Evolutionary conservation across 2,888 invertebrate species (phyloP).

Genomic region (Phaonia tiefii): DNA sequence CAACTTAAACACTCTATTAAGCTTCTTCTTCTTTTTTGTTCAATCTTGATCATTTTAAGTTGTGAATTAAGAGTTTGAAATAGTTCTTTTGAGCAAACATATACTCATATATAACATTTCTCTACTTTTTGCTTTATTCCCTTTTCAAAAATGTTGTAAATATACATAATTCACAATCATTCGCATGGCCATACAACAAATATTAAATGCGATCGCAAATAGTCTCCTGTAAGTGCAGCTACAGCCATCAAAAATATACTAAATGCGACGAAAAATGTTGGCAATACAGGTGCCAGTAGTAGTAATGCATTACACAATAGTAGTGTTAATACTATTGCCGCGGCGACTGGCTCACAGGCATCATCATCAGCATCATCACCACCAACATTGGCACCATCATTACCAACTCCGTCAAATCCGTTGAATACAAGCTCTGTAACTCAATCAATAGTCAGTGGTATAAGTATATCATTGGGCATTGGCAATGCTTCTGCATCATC

Average conservation of each 20-base stretch:
- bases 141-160: constrained; percentile 30
- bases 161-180: constrained; percentile 5
- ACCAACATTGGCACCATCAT: constrained; percentile 39
- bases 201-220: constrained; percentile 12
- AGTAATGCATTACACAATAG: constrained; percentile 18
- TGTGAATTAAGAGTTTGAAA: not conserved
- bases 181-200: constrained; percentile 26
- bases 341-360: constrained; percentile 30
- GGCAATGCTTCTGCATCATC: constrained; percentile 62
- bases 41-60: not conserved
- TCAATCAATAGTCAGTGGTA: constrained; percentile 75
- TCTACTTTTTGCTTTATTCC: constrained; percentile 53
- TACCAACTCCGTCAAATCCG: constrained; percentile 45
- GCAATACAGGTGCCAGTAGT: constrained; percentile 66
- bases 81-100: constrained; percentile 15
- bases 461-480: constrained; percentile 76
- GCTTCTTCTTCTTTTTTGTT: not conserved
- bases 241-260: constrained; percentile 77
- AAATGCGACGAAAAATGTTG: constrained; percentile 77
- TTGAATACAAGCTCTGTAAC: constrained; percentile 70
- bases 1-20: constrained; percentile 9
- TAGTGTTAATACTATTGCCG: constrained; percentile 34
- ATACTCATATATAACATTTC: constrained; percentile 42
- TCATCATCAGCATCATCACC: constrained; percentile 37
- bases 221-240: constrained; percentile 78